phyloP scores from a whole-genome alignment of 1,140 invertebrate species.

The Charaxes varanes region DNA sequence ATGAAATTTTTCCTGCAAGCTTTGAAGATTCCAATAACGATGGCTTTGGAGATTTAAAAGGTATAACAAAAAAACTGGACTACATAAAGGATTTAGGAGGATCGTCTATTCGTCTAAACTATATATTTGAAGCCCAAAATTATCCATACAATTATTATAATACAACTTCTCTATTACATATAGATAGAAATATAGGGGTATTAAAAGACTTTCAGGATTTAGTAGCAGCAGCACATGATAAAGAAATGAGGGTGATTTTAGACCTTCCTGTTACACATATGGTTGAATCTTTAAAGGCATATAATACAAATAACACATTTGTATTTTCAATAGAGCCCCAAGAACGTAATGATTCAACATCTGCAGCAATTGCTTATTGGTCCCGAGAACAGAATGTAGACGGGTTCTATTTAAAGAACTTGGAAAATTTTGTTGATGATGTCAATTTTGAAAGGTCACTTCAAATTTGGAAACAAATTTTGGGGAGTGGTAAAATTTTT shows the following conservation, averaged over 20 bases:
- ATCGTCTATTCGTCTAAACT: conserved; percentile 81
- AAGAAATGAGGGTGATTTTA: conserved; percentile 82
- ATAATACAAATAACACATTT: conserved; percentile 29
- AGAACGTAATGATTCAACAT: conserved; percentile 52
- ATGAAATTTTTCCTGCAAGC: conserved; percentile 88
- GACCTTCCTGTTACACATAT: conserved; percentile 83
- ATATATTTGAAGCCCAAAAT: conserved; percentile 80
- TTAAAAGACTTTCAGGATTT: conserved; percentile 79
- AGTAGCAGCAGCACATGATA: conserved; percentile 75
- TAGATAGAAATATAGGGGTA: conserved; percentile 79
- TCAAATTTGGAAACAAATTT: conserved; percentile 78
- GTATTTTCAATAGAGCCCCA: conserved; percentile 33
- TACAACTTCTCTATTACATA: conserved; percentile 76
- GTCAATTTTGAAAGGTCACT: conserved; percentile 69
- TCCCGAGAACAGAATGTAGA: conserved; percentile 77
- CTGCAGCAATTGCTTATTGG: conserved; percentile 80
- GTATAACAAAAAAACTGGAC: conserved; percentile 78
- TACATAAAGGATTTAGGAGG: conserved; percentile 81
- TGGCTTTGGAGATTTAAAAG: conserved; percentile 83
- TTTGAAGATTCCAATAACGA: conserved; percentile 86
- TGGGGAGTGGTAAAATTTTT: conserved; percentile 77
- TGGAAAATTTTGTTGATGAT: conserved; percentile 72
- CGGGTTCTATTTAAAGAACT: conserved; percentile 87
- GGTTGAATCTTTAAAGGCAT: conserved; percentile 54
- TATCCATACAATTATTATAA: conserved; percentile 83